phyloP scores from a whole-genome alignment of 2,888 invertebrate species.

The Epicampocera succincta region DNA sequence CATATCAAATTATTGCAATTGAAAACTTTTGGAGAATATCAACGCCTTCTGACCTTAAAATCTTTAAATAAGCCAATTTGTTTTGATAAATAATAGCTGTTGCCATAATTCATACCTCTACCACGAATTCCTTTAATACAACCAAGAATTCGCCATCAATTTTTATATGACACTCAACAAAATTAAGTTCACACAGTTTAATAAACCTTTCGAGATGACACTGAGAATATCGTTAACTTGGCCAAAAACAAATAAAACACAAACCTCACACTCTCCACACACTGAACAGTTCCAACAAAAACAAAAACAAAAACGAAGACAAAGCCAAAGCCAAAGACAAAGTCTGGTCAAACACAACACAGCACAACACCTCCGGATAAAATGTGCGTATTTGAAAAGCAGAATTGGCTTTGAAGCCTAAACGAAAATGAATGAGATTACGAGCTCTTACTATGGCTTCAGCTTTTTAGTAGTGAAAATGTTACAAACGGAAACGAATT shows the following conservation, averaged over 20 bases:
- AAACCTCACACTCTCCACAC: conserved; percentile 35
- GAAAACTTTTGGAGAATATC: background rate
- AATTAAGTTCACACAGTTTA: conserved; percentile 53
- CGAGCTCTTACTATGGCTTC: conserved; percentile 28
- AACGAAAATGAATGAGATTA: conserved; percentile 59
- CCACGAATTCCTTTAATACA: conserved; percentile 24
- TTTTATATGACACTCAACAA: conserved; percentile 41
- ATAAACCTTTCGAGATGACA: conserved; percentile 47
- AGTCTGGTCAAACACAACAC: background rate
- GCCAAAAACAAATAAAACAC: conserved; percentile 30
- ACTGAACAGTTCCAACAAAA: background rate
- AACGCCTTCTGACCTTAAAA: conserved; percentile 9
- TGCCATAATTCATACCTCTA: conserved; percentile 7
- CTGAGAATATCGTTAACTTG: conserved; percentile 30
- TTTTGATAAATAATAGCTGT: background rate
- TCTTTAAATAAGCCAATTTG: conserved; percentile 27
- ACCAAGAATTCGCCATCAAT: conserved; percentile 43
- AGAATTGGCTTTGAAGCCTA: conserved; percentile 36
- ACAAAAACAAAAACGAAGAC: background rate
- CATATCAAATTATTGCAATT: too few species aligned
- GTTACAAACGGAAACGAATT: conserved; percentile 53
- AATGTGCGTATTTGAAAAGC: conserved; percentile 28
- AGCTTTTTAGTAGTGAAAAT: conserved; percentile 29
- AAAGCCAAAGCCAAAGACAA: background rate
- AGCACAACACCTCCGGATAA: conserved; percentile 26